Base-by-base conservation (phyloP, 2,888 invertebrate species). In the Torymus auratus region DNA sequence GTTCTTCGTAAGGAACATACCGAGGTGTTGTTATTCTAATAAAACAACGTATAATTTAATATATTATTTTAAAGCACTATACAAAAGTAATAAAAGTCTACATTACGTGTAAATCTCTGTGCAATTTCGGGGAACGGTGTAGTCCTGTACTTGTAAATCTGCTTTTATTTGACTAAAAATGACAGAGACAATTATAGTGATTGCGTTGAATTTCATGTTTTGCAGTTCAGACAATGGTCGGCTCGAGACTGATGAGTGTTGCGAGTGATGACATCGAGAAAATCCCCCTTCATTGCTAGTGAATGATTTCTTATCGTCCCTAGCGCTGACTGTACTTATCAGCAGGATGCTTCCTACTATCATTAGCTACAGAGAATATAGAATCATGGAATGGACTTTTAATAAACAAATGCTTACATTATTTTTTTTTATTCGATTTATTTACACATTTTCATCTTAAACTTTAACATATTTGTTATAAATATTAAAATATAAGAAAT, bases 1-100 rank as follows among this genome's bases (percentile, higher is more conserved):
- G 76, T 81, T 87, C 87, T 1, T 15, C 20, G 58, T 87, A 87
- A 0, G 87, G 86, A 12, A 84, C 82, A 10, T 78, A 81, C n/a
- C 62, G 55, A 7, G 70, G 70, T 11, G 17, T 61, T 28, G n/a
- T 53, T 20, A 61, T 52, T 69, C 84, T 85, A 52, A 50, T 71
- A 70, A 61, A 14, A 17, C 70, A 65, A 67, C 2, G 11, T 53
- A 53, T n/a, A 12, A 12, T 71, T 41, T 60, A 60, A 50, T 60
- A 50, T 52, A n/a, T 20, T 55, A 28, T 50, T n/a, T 20, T 15
- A 20, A 53, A 15, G 11, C 58, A 41, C 20, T 28, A 1, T 11
- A 15, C 14, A n/a, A 41, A 2, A 15, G 50, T 13, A 15, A 55
- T 23, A 12, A 15, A 2, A 28, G n/a, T 68, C 14, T 52, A 72